Percentiles rank a stretch among this genome's conserved stretches.
These are phyloP conservation scores for Spea hammondii DNA, from an alignment of 2,797 vertebrate genomes.

Conservation along the genomic window DNA sequence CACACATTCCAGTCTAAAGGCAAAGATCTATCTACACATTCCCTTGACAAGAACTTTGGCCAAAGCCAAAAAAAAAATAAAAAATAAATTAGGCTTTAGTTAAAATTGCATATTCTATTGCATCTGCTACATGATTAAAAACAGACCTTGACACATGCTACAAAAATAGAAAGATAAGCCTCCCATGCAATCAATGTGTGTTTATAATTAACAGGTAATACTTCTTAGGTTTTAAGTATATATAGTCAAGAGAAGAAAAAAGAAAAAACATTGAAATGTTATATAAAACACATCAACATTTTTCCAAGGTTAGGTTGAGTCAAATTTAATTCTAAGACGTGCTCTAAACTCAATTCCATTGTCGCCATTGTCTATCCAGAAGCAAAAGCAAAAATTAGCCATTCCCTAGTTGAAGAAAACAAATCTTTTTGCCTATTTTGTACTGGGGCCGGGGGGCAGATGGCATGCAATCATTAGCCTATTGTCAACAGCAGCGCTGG, in stretches of 20 bases:
- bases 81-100: background rate
- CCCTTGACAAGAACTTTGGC: constrained; percentile 32
- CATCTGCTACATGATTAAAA: constrained; percentile 2
- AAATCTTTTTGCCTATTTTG: constrained; percentile 56
- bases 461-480: constrained; percentile 80
- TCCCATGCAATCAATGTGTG: background rate
- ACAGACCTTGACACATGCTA: background rate
- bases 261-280: background rate
- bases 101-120: constrained; percentile 5
- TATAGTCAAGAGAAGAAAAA: no score
- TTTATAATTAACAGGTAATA: constrained; percentile 12
- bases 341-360: constrained; percentile 39
- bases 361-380: constrained; percentile 6
- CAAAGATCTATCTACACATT: constrained; percentile 14
- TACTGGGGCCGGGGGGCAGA: constrained; percentile 70
- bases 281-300: background rate
- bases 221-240: background rate
- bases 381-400: constrained; percentile 43
- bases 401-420: constrained; percentile 42
- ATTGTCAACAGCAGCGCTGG: constrained; percentile 77
- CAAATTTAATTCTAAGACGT: no score
- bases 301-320: background rate
- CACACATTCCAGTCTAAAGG: constrained; percentile 32
- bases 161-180: background rate
- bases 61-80: constrained; percentile 3